These are phyloP conservation scores for Trichomycterus rosablanca DNA, from an alignment of 2,113 vertebrate species.

Conservation along the genomic window DNA sequence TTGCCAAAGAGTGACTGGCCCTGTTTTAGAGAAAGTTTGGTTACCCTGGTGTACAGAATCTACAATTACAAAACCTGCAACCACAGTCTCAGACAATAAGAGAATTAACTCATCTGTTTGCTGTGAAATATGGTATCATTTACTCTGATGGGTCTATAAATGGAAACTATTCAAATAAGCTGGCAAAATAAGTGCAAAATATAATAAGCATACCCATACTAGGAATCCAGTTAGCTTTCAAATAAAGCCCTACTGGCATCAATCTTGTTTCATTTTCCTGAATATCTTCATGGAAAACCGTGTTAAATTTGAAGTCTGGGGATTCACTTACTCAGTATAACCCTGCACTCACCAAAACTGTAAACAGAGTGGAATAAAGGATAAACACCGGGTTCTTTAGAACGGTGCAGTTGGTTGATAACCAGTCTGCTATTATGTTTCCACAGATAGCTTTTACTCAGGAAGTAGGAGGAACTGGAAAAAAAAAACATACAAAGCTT, in stretches of 20 bases:
- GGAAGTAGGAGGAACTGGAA: slow-evolving; percentile 15
- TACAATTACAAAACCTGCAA: slow-evolving; percentile 18
- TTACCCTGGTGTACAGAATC: too few species aligned
- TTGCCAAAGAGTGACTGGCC: too few species aligned
- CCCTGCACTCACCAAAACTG: neutral
- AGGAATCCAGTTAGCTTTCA: too few species aligned
- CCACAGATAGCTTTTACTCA: slow-evolving; percentile 6
- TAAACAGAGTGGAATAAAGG: slow-evolving; percentile 6
- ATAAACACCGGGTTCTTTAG: slow-evolving; percentile 12
- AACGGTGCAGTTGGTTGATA: slow-evolving; percentile 8
- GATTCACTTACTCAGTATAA: neutral
- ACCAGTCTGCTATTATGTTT: slow-evolving; percentile 13
- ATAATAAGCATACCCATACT: too few species aligned
- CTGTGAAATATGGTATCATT: slow-evolving; percentile 7
- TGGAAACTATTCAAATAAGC: neutral
- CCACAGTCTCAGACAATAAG: slow-evolving; percentile 6
- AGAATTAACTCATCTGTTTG: neutral
- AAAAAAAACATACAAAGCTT: too few species aligned
- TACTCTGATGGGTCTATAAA: neutral
- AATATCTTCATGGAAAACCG: too few species aligned
- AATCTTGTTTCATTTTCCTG: too few species aligned
- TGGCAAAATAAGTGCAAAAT: neutral
- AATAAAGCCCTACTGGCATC: too few species aligned
- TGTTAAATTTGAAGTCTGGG: too few species aligned
- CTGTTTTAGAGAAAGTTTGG: too few species aligned